Evolutionary conservation across 2,113 vertebrate species (phyloP).

Genomic region (Stegastes partitus): DNA sequence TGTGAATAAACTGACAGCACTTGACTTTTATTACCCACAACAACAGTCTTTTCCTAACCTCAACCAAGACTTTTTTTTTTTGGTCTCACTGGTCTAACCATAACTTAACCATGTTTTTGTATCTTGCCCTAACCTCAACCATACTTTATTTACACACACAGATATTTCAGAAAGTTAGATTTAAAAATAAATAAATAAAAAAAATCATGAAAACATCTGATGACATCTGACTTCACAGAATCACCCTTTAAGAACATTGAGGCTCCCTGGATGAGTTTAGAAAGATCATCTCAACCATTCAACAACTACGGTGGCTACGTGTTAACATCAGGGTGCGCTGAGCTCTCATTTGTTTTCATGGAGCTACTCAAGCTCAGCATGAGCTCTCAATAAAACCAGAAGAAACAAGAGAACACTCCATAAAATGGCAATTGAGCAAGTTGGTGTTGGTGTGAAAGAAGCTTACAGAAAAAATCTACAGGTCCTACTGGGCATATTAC

Average conservation of each 20-base stretch:
- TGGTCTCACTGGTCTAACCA: background rate
- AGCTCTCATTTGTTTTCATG: conserved; percentile 9
- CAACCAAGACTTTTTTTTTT: too few species aligned
- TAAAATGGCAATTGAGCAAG: conserved; percentile 36
- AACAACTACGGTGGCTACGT: background rate
- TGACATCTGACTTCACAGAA: background rate
- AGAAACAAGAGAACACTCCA: conserved; percentile 2
- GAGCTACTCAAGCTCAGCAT: conserved; percentile 15
- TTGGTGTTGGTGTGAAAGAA: background rate
- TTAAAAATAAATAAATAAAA: conserved; percentile 1
- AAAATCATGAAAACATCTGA: background rate
- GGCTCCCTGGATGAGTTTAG: background rate
- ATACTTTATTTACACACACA: conserved; percentile 1
- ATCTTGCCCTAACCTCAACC: too few species aligned
- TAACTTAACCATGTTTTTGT: background rate
- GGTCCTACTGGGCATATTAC: background rate
- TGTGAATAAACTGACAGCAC: background rate
- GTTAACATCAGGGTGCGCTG: background rate
- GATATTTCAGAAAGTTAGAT: background rate
- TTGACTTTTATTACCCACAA: background rate
- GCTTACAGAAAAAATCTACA: background rate
- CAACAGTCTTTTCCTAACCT: too few species aligned
- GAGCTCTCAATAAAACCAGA: conserved; percentile 39
- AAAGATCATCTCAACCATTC: background rate
- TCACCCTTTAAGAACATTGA: background rate